phyloP scores from a whole-genome alignment of 2,113 vertebrate species.

The Xenopus tropicalis region DNA sequence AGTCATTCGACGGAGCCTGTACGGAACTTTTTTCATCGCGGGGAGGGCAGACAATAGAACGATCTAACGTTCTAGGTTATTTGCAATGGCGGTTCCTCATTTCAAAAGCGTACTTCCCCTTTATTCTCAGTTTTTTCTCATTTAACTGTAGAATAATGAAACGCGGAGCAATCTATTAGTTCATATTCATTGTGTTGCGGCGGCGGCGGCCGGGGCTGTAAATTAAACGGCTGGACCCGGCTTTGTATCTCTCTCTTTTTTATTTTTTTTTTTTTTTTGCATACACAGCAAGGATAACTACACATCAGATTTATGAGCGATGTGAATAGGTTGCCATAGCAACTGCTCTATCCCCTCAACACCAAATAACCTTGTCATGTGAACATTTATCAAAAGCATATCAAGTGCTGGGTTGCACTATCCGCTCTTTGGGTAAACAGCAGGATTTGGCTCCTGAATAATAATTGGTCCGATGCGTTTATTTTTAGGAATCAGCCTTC shows the following conservation, averaged over 20 bases:
- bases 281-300: constrained; percentile 79
- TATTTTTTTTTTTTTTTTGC: constrained; percentile 61
- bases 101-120: constrained; percentile 47
- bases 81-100: background rate
- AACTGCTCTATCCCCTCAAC: constrained; percentile 69
- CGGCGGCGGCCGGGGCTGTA: constrained; percentile 53
- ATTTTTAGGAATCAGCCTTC: constrained; percentile 60
- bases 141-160: constrained; percentile 50
- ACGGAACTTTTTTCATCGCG: background rate
- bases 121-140: constrained; percentile 44
- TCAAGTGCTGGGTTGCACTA: constrained; percentile 63
- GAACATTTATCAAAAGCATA: constrained; percentile 74
- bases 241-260: constrained; percentile 48
- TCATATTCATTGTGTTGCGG: constrained; percentile 49
- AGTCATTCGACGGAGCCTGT: background rate
- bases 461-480: constrained; percentile 69
- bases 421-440: constrained; percentile 64
- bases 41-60: background rate
- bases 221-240: constrained; percentile 67
- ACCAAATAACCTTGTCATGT: constrained; percentile 78
- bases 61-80: background rate
- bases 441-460: constrained; percentile 65
- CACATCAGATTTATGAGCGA: constrained; percentile 77
- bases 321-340: constrained; percentile 69
- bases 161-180: constrained; percentile 55